Evolutionary conservation across 1,140 invertebrate species (phyloP).

Genomic region (Brachionus sp.): DNA sequence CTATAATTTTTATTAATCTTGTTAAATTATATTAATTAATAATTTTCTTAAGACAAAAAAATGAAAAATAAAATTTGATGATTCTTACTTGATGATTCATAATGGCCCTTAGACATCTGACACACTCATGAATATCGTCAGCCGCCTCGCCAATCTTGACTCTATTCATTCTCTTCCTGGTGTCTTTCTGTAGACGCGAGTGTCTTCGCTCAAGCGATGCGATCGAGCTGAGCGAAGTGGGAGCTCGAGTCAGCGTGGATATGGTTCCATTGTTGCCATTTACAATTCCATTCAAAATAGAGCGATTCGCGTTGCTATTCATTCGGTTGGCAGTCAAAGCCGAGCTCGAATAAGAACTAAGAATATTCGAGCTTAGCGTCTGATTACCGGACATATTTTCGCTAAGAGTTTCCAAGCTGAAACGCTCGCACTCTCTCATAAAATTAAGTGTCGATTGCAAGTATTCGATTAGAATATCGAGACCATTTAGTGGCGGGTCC

Average conservation of each 20-base stretch:
- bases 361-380: background rate
- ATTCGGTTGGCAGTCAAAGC: background rate
- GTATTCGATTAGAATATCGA: constrained; percentile 95
- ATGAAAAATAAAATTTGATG: background rate
- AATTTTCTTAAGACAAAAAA: background rate
- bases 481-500: constrained; percentile 86
- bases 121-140: constrained; percentile 98
- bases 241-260: constrained; percentile 32
- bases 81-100: constrained; percentile 85
- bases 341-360: background rate
- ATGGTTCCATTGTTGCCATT: background rate
- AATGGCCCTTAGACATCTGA: constrained; percentile 95
- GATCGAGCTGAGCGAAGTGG: background rate
- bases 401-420: background rate
- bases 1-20: too few relatives aligned
- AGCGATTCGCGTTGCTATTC: background rate
- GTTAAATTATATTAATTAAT: too few relatives aligned
- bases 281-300: constrained; percentile 47
- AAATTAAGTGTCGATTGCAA: constrained; percentile 59
- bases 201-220: constrained; percentile 26
- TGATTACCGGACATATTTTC: background rate
- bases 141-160: constrained; percentile 95
- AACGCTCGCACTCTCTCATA: constrained; percentile 25
- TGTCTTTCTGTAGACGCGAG: constrained; percentile 32
- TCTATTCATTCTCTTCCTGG: constrained; percentile 57